phyloP scores from a whole-genome alignment of 2,888 invertebrate species.

The Thecocarcelia acutangulata region DNA sequence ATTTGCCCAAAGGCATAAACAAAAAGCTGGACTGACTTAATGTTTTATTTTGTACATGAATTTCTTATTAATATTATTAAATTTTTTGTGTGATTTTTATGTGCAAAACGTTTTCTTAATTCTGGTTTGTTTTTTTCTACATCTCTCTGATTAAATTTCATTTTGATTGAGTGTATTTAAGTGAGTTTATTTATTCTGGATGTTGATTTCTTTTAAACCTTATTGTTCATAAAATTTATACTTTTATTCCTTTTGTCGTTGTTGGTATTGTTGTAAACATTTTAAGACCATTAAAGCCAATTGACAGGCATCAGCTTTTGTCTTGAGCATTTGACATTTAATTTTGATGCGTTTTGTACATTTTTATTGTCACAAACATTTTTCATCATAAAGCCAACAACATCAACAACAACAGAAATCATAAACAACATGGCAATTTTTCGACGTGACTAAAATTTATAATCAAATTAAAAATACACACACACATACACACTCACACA shows the following conservation, averaged over 20 bases:
- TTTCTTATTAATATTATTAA: background rate
- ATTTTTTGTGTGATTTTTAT: background rate
- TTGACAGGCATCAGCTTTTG: slow-evolving; percentile 19
- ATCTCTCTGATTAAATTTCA: slow-evolving; percentile 3
- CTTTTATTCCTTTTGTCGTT: slow-evolving; percentile 11
- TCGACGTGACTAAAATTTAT: slow-evolving; percentile 58
- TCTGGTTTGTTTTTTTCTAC: slow-evolving; percentile 1
- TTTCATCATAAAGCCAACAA: slow-evolving; percentile 9
- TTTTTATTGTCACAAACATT: slow-evolving; percentile 10
- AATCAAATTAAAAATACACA: slow-evolving; percentile 44
- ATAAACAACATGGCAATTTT: slow-evolving; percentile 61
- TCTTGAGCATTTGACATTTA: slow-evolving; percentile 28
- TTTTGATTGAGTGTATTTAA: slow-evolving; percentile 1
- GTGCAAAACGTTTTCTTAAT: slow-evolving; percentile 17
- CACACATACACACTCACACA: too few species aligned
- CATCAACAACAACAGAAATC: slow-evolving; percentile 35
- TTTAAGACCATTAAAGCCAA: slow-evolving; percentile 18
- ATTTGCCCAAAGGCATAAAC: too few species aligned
- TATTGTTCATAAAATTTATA: slow-evolving; percentile 32
- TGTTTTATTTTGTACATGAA: too few species aligned
- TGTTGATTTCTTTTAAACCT: slow-evolving; percentile 4
- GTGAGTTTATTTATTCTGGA: background rate
- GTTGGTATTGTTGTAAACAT: background rate
- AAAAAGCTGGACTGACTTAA: too few species aligned
- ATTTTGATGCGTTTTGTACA: slow-evolving; percentile 16